phyloP scores from a whole-genome alignment of 1,140 invertebrate genomes.

The Aradophagus sp. region DNA sequence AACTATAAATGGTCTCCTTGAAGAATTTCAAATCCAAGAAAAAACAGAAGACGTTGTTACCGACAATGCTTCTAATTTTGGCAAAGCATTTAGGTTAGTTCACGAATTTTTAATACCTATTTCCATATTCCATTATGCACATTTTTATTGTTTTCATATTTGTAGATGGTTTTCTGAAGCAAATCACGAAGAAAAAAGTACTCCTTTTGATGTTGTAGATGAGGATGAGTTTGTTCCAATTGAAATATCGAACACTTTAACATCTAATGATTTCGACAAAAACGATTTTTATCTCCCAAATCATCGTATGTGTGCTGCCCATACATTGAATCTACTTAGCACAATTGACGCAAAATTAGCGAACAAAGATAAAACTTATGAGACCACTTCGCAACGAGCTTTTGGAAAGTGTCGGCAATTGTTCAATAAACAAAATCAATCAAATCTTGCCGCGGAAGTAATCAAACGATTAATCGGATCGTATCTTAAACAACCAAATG shows the following conservation, averaged over 20 bases:
- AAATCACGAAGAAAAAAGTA: not conserved
- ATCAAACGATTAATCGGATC: conserved; percentile 2
- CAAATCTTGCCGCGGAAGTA: not conserved
- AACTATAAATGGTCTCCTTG: too few species aligned
- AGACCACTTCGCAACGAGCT: not conserved
- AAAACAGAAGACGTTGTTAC: too few species aligned
- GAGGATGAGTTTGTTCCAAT: conserved; percentile 8
- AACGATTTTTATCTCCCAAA: conserved; percentile 7
- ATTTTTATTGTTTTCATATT: not conserved
- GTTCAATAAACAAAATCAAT: conserved; percentile 7
- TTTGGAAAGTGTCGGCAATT: conserved; percentile 3
- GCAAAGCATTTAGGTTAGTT: too few species aligned
- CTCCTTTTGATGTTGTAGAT: conserved; percentile 1
- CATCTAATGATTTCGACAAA: not conserved
- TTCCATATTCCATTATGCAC: too few species aligned
- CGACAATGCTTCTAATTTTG: too few species aligned
- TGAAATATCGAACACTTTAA: conserved; percentile 10
- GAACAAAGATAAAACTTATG: not conserved
- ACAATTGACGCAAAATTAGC: conserved; percentile 6
- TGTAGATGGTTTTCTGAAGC: conserved; percentile 4
- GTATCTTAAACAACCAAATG: conserved; percentile 6
- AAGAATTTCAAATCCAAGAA: too few species aligned
- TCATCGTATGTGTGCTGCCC: conserved; percentile 7
- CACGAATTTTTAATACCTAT: too few species aligned
- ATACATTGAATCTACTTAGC: conserved; percentile 5